These are phyloP conservation scores for Halcyon senegalensis DNA, from an alignment of 2,113 vertebrate genomes.

Conservation along the genomic window DNA sequence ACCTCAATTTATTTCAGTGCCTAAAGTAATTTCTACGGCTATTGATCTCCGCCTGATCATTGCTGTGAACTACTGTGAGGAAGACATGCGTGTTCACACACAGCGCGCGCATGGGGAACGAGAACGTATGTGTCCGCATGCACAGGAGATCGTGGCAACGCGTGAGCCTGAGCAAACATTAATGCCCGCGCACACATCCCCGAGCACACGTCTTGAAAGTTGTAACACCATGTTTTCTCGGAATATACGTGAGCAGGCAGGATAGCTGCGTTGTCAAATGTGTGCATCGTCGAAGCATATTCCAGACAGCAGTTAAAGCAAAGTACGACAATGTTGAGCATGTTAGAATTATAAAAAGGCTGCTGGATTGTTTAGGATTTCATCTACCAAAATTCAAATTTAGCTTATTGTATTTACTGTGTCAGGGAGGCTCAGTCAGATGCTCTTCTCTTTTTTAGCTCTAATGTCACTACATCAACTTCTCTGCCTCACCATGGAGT, in stretches of 20 bases:
- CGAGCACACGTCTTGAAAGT: not conserved
- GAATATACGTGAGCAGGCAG: not conserved
- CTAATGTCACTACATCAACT: conserved; percentile 37
- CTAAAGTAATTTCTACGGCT: not conserved
- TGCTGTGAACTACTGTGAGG: not conserved
- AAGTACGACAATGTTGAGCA: not conserved
- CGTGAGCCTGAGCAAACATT: not conserved
- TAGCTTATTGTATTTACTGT: conserved; percentile 12
- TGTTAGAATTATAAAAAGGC: not conserved
- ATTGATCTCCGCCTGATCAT: not conserved
- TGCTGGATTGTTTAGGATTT: conserved; percentile 7
- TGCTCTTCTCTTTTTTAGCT: conserved; percentile 14
- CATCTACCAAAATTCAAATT: conserved; percentile 9
- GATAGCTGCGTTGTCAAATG: not conserved
- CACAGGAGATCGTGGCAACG: not conserved
- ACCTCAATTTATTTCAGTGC: not conserved
- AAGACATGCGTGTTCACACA: not conserved
- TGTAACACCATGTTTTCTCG: not conserved
- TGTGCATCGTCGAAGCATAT: not conserved
- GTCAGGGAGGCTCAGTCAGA: conserved; percentile 17
- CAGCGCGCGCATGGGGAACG: not conserved
- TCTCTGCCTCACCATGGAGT: not conserved
- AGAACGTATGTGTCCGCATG: not conserved
- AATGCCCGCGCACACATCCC: not conserved
- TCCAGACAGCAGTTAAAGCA: not conserved